Conservation (phyloP, 1,140 invertebrate genomes). For the Ptiloglossa arizonensis region DNA sequence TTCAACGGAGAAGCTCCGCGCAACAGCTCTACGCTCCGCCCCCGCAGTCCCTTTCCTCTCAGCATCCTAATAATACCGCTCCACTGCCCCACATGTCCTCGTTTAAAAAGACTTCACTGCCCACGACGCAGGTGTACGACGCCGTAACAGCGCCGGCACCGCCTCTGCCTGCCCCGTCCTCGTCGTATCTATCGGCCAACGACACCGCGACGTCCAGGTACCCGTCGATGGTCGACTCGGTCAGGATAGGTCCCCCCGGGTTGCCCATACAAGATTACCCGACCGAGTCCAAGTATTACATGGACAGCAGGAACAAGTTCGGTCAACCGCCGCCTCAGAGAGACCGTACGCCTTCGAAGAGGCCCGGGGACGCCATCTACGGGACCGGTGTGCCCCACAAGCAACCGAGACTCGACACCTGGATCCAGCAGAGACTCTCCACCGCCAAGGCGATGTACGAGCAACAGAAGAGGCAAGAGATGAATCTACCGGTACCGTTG, state of each 20-base stretch:
- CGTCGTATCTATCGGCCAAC: conserved; percentile 65
- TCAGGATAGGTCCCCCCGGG: conserved; percentile 42
- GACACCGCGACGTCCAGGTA: conserved; percentile 62
- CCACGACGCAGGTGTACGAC: conserved; percentile 68
- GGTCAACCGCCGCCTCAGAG: conserved; percentile 34
- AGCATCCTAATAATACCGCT: conserved; percentile 58
- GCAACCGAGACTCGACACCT: conserved; percentile 81
- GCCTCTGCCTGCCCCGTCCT: conserved; percentile 50
- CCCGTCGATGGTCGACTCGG: conserved; percentile 52
- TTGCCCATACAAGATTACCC: conserved; percentile 68
- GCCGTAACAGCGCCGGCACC: conserved; percentile 45
- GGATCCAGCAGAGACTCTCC: conserved; percentile 82
- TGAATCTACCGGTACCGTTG: conserved; percentile 63
- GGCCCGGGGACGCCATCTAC: conserved; percentile 70
- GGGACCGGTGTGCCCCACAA: conserved; percentile 75
- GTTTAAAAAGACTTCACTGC: conserved; percentile 78
- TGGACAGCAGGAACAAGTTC: conserved; percentile 57
- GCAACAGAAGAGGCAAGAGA: conserved; percentile 73
- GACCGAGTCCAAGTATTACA: conserved; percentile 74
- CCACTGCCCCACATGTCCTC: conserved; percentile 77
- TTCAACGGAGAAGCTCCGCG: conserved; percentile 58
- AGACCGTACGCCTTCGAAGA: conserved; percentile 70
- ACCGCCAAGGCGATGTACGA: conserved; percentile 66
- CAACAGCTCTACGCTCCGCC: conserved; percentile 66
- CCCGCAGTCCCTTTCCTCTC: conserved; percentile 48